phyloP scores from a whole-genome alignment of 2,888 invertebrate genomes.

The Acanthosepion pharaonis region DNA sequence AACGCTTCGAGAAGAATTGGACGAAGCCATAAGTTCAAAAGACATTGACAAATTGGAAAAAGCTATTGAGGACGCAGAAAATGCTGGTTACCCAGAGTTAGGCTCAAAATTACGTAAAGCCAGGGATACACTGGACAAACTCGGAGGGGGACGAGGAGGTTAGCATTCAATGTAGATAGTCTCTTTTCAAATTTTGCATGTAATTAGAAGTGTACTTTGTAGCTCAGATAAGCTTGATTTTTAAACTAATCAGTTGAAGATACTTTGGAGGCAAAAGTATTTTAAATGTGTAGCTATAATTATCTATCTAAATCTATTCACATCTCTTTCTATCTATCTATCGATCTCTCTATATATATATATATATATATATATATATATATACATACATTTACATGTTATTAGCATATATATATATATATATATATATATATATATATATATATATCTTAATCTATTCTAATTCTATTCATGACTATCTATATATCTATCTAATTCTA shows the following conservation, averaged over 20 bases:
- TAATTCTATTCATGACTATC: no score
- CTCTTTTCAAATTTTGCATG: background rate
- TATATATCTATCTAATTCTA: no score
- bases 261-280: background rate
- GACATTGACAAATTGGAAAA: background rate
- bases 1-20: background rate
- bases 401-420: no score
- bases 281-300: background rate
- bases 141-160: constrained; percentile 43
- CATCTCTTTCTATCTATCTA: background rate
- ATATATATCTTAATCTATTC: no score
- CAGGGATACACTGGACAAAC: background rate
- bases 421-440: no score
- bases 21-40: background rate
- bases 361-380: no score
- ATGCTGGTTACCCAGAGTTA: background rate
- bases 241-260: background rate
- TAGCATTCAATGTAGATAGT: background rate
- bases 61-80: constrained; percentile 34
- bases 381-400: no score
- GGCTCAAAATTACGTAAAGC: background rate
- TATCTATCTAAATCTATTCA: background rate
- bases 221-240: background rate
- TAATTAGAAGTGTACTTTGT: background rate
- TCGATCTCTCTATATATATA: background rate